phyloP scores from a whole-genome alignment of 2,888 invertebrate species.

The Formica aserva region DNA sequence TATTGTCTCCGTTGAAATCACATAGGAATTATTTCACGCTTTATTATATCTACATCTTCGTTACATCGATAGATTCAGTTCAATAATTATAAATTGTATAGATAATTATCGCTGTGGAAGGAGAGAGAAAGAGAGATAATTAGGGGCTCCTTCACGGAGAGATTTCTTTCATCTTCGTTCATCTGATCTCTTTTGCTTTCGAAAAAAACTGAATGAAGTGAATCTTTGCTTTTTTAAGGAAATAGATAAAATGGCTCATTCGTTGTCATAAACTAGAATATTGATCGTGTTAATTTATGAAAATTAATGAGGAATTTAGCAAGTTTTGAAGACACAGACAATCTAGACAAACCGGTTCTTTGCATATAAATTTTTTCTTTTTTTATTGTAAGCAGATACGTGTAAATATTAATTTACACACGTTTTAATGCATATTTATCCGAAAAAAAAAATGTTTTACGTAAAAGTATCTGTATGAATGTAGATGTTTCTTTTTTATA shows the following conservation, averaged over 20 bases:
- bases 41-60: not conserved
- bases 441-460: not conserved
- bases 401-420: not conserved
- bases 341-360: conserved; percentile 17
- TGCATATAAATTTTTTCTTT: not conserved
- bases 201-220: not conserved
- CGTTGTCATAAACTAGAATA: not conserved
- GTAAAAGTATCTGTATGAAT: not conserved
- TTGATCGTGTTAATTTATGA: not conserved
- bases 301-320: not conserved
- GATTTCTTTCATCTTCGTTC: not conserved
- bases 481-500: not conserved
- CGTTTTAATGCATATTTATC: not conserved
- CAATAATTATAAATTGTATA: not conserved
- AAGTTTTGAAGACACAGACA: not conserved
- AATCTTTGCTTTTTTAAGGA: not conserved
- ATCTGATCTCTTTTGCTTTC: not conserved
- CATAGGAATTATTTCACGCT: not conserved
- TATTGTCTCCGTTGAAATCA: not conserved
- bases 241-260: not conserved
- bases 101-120: not conserved
- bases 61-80: not conserved
- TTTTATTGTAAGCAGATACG: not conserved
- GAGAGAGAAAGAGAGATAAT: not conserved
- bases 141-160: not conserved